Evolutionary conservation across 2,113 vertebrate genomes (phyloP), one percentile per base, ranked within the genome.

Genomic region (Parotia lawesii): DNA sequence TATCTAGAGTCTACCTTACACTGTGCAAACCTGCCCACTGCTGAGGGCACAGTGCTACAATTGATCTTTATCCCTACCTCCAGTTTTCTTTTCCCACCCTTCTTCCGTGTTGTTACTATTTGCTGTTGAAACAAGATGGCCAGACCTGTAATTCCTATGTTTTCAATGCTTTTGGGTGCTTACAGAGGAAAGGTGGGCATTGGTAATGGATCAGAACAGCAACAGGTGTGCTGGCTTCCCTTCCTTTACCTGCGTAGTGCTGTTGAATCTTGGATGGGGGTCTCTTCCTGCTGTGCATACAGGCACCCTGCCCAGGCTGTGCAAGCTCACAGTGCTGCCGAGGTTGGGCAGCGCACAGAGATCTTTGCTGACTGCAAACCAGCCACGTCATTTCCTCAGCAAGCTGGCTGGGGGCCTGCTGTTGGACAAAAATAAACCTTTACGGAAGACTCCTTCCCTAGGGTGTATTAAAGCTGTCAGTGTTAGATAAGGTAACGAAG

Each of bases 391-490:
- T 70, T 90, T 94, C 82, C 85, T 80, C 44, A n/a, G 83, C 48
- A 37, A 70, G 73, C 69, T 94, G 88, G 69, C 80, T 60, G n/a
- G 27, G 45, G 48, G 44, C 69, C 79, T 88, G 53, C 53, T 5
- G 4, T 35, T 45, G 73, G 37, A 67, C 31, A 35, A 60, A 93
- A 86, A 85, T 53, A 92, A 89, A 67, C 28, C 69, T 50, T 62
- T 24, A 9, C 0, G 0, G 38, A 66, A 66, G 44, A 28, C 22
- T 44, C 48, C 15, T 62, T 38, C 72, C 64, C 37, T 19, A 23
- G 48, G 69, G 31, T 42, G 33, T 44, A 9, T 67, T 90, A 51
- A 85, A 86, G 61, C 69, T 77, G 51, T 76, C 10, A 10, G 54
- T 58, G 60, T 76, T 69, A 90, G 75, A 28, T 80, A 66, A 90